Base-by-base conservation (phyloP, 2,888 invertebrate species). In the Opisthograptis luteolata region DNA sequence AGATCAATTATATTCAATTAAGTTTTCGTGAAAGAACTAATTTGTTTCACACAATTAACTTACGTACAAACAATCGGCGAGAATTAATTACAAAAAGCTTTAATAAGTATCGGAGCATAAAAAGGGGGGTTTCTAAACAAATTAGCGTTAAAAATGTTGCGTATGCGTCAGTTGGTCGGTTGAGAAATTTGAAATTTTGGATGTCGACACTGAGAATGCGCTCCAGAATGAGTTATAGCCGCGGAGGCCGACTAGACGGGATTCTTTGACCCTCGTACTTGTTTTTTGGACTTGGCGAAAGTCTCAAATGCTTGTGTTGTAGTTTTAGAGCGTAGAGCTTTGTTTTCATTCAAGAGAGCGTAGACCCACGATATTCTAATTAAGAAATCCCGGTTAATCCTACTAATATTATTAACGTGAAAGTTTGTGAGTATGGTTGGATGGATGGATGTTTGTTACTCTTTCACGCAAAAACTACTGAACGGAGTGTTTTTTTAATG, bases 101-200 rank as follows among this genome's bases (percentile, higher is more conserved):
- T 40, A 58, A 58, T 55, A 60, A 58, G 60, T 60, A 58, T 58
- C 43, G 50, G 19, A 12, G 51, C 24, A 57, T 56, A 55, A 54
- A 58, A 57, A 57, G 45, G 37, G 31, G 31, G 46, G 42, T 46
- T 55, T 54, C 55, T 63, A 63, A 63, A 58, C 61, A 61, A 63
- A 65, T 63, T 63, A 63, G 59, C 54, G 62, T 63, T 54, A 59
- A 65, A 63, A 53, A 65, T 61, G 47, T 44, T 6, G 28, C 49
- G 57, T 40, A 60, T 58, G 55, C 51, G 57, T n/a, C 46, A 10
- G 28, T 25, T 32, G 44, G 50, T 24, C 39, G 27, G 44, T 39
- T 47, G 49, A 34, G 42, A 53, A 57, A 56, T 60, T 58, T 62
- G 50, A 50, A 55, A 54, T 55, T 43, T 41, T 41, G 48, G 44